Conservation (phyloP, 2,888 invertebrate species). For the Temnothorax unifasciatus region DNA sequence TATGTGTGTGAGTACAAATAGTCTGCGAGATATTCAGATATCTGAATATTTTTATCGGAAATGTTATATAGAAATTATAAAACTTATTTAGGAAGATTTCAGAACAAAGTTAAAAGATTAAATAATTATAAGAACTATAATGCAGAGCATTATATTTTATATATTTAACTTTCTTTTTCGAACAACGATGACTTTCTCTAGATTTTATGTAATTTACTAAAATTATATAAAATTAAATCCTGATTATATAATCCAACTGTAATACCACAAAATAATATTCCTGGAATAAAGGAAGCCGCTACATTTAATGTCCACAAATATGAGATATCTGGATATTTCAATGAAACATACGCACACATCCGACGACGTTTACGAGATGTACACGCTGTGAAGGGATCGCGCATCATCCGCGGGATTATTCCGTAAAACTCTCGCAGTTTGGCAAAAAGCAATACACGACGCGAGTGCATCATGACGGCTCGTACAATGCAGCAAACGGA, state of each 20-base stretch:
- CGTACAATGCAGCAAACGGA: conserved; percentile 55
- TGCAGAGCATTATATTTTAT: background rate
- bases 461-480: conserved; percentile 67
- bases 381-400: background rate
- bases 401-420: background rate
- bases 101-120: background rate
- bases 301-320: background rate
- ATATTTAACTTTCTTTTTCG: background rate
- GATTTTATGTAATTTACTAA: conserved; percentile 1
- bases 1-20: background rate
- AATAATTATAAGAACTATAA: background rate
- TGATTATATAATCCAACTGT: background rate
- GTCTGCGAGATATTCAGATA: background rate
- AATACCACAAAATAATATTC: background rate
- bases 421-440: conserved; percentile 39
- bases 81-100: background rate
- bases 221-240: background rate
- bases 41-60: background rate
- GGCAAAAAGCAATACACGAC: conserved; percentile 65
- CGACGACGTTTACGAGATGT: background rate
- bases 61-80: conserved; percentile 2
- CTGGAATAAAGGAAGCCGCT: background rate
- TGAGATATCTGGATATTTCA: background rate
- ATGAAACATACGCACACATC: background rate
- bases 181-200: background rate